phyloP scores from a whole-genome alignment of 2,888 invertebrate genomes.

The Drosophila mimetica region DNA sequence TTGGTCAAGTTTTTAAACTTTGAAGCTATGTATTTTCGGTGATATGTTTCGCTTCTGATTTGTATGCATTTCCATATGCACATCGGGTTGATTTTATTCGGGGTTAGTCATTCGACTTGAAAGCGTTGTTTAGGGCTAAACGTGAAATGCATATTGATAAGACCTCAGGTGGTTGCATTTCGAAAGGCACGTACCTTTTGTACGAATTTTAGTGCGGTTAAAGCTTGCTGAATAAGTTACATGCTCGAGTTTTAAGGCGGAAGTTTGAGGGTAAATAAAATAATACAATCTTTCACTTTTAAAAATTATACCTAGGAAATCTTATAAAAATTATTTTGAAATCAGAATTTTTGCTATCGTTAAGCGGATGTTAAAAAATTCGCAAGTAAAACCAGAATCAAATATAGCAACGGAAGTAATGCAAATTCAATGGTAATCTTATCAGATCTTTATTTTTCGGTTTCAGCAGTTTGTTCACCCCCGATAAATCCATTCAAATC shows the following conservation, averaged over 20 bases:
- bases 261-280: constrained; percentile 3
- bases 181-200: constrained; percentile 58
- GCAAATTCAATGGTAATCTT: background rate
- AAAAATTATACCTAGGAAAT: too few relatives aligned
- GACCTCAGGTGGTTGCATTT: constrained; percentile 46
- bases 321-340: too few relatives aligned
- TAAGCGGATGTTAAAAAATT: background rate
- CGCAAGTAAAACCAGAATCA: background rate
- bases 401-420: constrained; percentile 13
- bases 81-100: constrained; percentile 25
- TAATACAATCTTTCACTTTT: too few relatives aligned
- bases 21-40: background rate
- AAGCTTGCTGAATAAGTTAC: constrained; percentile 8
- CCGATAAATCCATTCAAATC: constrained; percentile 17
- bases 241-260: constrained; percentile 5
- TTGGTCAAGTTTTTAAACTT: constrained; percentile 10
- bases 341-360: too few relatives aligned
- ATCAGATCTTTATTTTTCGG: constrained; percentile 3
- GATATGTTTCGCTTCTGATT: constrained; percentile 11
- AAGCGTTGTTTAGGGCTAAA: constrained; percentile 52
- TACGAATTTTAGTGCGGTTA: constrained; percentile 13
- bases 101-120: constrained; percentile 38
- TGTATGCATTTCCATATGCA: constrained; percentile 26
- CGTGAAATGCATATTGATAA: constrained; percentile 66
- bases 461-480: constrained; percentile 33